phyloP scores from a whole-genome alignment of 2,113 vertebrate genomes.

The Heliornis fulica region DNA sequence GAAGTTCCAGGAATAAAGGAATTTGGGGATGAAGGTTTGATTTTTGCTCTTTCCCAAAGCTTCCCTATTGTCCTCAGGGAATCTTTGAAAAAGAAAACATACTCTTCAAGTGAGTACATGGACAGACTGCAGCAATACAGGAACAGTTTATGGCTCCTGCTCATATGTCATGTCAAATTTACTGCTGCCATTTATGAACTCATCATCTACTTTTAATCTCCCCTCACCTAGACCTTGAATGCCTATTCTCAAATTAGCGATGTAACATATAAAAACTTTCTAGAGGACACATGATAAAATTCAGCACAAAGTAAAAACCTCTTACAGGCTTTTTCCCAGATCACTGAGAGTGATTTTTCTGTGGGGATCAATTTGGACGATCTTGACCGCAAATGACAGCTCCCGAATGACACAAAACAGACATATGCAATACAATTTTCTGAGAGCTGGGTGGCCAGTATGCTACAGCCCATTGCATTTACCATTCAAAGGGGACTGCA shows the following conservation, averaged over 20 bases:
- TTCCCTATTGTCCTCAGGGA: not conserved
- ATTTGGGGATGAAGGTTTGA: not conserved
- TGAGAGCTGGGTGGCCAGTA: not conserved
- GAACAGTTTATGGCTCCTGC: not conserved
- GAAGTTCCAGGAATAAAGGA: not conserved
- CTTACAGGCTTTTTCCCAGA: not conserved
- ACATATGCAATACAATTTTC: not conserved
- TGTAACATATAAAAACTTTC: not conserved
- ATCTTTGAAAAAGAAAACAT: not conserved
- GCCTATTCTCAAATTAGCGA: not conserved
- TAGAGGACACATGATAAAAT: not conserved
- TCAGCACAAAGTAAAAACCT: not conserved
- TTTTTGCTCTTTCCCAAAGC: not conserved
- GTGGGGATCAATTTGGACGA: not conserved
- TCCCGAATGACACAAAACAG: not conserved
- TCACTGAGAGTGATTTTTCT: not conserved
- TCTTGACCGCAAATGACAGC: not conserved
- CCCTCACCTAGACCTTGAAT: not conserved
- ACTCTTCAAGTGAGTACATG: not conserved
- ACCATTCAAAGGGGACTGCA: not conserved
- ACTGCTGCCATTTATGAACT: not conserved
- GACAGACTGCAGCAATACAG: not conserved
- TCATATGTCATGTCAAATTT: not conserved
- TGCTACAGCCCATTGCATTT: not conserved
- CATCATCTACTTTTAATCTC: not conserved